Base-by-base conservation (phyloP, 2,888 invertebrate genomes). In the Chelonus formosanus region DNA sequence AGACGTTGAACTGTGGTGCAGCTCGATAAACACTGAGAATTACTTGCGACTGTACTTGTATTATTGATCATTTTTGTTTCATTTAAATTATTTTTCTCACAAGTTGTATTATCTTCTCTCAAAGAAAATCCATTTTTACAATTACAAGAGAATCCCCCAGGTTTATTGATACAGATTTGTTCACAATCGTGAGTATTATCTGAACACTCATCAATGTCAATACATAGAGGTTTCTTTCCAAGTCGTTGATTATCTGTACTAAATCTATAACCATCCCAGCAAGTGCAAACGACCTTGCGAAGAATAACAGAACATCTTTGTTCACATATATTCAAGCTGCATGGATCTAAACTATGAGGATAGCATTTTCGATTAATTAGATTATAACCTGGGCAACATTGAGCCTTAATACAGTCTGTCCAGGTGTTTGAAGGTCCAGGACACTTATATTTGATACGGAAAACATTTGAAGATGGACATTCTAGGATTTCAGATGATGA, bases 341-440 rank as follows among this genome's bases (percentile, higher is more conserved):
- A 91, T 0, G 90, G 90, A 75, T 90, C 89, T 71, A 88, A 85
- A 3, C 86, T 84, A 74, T 87, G 88, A 4, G 87, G 86, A 63
- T 90, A 85, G 76, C 90, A 90, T 72, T 89, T 86, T 71, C 90
- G 90, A 65, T 88, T 88, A 56, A 90, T 86, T 75, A 87, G 89
- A 32, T 85, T 86, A 76, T 89, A 89, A 8, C 88, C 87, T 54
- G 88, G 87, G 75, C 91, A 91, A 81, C 91, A 91, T 72, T 88
- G 87, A 73, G 87, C 83, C 69, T 88, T 84, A 56, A 88, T 87
- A 76, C 90, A 91, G 78, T 90, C 89, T 5, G 89, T 86, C 84
- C 89, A 89, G 44, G 85, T 86, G 3, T 87, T 88, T 62, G 86
- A 86, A 40, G 87, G 86, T 36, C 69, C 69, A 70, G 85, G 86